Evolutionary conservation across 2,797 vertebrate genomes (phyloP).

Genomic region (Gorsachius magnificus): DNA sequence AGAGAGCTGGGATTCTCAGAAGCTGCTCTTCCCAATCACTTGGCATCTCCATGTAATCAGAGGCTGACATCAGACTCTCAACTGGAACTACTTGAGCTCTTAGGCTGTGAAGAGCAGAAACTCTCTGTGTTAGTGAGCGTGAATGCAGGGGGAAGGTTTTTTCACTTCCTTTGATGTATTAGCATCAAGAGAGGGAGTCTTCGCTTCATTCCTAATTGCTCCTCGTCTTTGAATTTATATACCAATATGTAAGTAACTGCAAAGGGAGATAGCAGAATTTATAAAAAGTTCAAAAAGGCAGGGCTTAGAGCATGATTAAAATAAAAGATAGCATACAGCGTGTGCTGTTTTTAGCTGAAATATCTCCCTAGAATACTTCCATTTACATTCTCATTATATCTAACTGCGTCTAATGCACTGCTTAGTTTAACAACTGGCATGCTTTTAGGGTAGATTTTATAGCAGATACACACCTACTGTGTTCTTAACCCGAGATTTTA

Average conservation of each 20-base stretch:
- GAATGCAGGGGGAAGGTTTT: constrained; percentile 2
- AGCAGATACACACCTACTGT: constrained; percentile 43
- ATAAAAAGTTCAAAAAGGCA: constrained; percentile 66
- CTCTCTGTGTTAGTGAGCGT: constrained; percentile 37
- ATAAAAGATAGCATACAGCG: constrained; percentile 60
- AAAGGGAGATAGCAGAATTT: constrained; percentile 68
- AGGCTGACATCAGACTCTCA: constrained; percentile 61
- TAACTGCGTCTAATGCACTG: constrained; percentile 56
- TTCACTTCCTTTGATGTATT: constrained; percentile 62
- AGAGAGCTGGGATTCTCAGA: constrained; percentile 29
- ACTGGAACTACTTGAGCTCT: constrained; percentile 54
- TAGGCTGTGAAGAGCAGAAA: constrained; percentile 62
- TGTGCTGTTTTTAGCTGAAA: constrained; percentile 57
- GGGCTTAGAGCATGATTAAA: constrained; percentile 58
- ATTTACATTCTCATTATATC: constrained; percentile 66
- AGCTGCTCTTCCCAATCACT: constrained; percentile 51
- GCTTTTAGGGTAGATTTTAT: constrained; percentile 62
- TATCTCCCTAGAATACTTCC: constrained; percentile 60
- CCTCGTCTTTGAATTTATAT: constrained; percentile 57
- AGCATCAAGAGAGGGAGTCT: constrained; percentile 56
- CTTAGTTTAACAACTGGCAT: constrained; percentile 64
- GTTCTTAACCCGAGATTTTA: constrained; percentile 40
- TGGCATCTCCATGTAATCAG: constrained; percentile 48
- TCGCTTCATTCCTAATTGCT: constrained; percentile 57
- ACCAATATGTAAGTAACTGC: constrained; percentile 67